A percentile compares a stretch with the other conserved stretches of the same genome.
Evolutionary conservation across 1,140 invertebrate species (phyloP).

Genomic region (Cyclina sinensis): DNA sequence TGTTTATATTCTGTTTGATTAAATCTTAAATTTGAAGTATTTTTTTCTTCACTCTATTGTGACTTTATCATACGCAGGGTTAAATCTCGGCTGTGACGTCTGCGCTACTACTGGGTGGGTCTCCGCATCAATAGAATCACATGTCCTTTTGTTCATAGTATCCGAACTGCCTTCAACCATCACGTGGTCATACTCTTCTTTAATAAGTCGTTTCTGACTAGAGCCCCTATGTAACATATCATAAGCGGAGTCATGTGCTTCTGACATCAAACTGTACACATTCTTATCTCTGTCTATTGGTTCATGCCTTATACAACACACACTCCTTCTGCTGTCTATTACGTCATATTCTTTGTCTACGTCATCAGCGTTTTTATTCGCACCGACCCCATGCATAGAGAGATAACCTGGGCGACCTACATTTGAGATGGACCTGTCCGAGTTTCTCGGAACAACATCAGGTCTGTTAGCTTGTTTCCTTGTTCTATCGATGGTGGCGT

Average conservation of each 20-base stretch:
- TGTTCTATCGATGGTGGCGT: background rate
- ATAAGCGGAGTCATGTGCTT: background rate
- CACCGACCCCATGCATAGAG: background rate
- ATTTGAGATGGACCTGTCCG: background rate
- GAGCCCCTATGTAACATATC: background rate
- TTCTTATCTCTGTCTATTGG: background rate
- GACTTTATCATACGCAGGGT: background rate
- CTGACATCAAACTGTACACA: background rate
- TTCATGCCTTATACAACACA: background rate
- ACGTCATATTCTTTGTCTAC: slow-evolving; percentile 7
- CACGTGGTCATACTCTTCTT: slow-evolving; percentile 4
- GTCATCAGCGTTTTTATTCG: background rate
- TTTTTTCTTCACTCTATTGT: background rate
- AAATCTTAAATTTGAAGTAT: too few species aligned
- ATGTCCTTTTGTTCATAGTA: background rate
- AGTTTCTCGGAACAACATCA: background rate
- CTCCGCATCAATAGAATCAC: background rate
- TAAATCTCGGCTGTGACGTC: background rate
- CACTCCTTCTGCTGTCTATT: background rate
- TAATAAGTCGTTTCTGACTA: background rate
- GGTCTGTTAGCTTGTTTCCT: background rate
- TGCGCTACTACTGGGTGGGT: background rate
- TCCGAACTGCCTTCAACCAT: background rate
- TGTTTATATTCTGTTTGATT: too few species aligned
- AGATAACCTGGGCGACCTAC: background rate